phyloP scores from a whole-genome alignment of 2,797 vertebrate species.

The Sciurus carolinensis region DNA sequence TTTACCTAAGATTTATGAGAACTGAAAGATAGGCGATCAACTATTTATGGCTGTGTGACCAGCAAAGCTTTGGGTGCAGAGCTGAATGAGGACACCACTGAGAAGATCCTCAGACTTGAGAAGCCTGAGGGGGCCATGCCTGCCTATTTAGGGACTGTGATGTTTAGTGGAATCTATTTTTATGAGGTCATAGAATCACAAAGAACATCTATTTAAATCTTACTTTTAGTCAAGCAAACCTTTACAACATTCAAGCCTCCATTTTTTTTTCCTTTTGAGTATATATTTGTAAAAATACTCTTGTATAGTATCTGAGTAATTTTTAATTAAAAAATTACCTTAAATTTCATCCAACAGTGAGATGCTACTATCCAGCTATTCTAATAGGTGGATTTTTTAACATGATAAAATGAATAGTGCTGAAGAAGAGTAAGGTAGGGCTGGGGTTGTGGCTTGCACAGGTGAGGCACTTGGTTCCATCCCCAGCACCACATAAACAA shows the following conservation, averaged over 20 bases:
- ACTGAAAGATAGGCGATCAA: background rate
- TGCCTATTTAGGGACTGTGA: background rate
- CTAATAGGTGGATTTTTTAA: too few relatives aligned
- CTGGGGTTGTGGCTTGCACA: too few relatives aligned
- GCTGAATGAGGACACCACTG: background rate
- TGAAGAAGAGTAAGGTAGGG: too few relatives aligned
- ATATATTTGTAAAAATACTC: slow-evolving; percentile 11
- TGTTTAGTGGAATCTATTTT: slow-evolving; percentile 59
- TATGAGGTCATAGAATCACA: slow-evolving; percentile 24
- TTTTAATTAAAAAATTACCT: background rate
- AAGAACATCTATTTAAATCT: slow-evolving; percentile 15
- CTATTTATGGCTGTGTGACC: background rate
- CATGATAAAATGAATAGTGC: too few relatives aligned
- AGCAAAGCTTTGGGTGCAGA: background rate
- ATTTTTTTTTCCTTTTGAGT: background rate
- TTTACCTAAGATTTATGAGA: slow-evolving; percentile 14
- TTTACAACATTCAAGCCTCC: background rate
- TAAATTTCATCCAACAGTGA: slow-evolving; percentile 10
- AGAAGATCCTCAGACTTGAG: slow-evolving; percentile 8
- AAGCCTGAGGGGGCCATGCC: background rate
- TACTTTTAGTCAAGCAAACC: background rate
- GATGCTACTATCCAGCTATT: too few relatives aligned
- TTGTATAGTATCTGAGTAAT: slow-evolving; percentile 1
- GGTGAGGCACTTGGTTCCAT: too few relatives aligned
- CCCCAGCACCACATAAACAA: too few relatives aligned